phyloP scores from a whole-genome alignment of 2,888 invertebrate species.

The Epinotia demarniana region DNA sequence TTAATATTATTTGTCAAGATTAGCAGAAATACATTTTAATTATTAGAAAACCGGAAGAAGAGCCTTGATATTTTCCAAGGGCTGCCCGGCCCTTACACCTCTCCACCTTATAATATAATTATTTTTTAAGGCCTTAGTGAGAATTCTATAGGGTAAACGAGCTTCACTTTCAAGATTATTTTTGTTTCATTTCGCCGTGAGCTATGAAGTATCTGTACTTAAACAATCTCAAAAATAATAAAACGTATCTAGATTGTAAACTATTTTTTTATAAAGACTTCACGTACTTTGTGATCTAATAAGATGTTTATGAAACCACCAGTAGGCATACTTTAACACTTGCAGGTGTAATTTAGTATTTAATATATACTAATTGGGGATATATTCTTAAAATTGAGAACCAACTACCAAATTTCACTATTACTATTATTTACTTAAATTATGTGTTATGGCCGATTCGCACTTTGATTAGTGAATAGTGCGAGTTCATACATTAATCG shows the following conservation, averaged over 20 bases:
- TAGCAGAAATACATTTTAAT: conserved; percentile 34
- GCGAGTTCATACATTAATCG: too few species aligned
- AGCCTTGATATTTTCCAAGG: conserved; percentile 9
- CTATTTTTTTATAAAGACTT: background rate
- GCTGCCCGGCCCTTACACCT: conserved; percentile 21
- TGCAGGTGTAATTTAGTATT: too few species aligned
- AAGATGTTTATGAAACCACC: too few species aligned
- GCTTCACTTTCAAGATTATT: conserved; percentile 22
- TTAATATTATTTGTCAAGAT: background rate
- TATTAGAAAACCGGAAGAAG: conserved; percentile 14
- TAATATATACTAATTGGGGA: too few species aligned
- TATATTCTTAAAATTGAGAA: too few species aligned
- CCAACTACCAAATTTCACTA: too few species aligned
- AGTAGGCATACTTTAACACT: background rate
- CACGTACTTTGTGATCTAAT: background rate
- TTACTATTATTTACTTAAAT: too few species aligned
- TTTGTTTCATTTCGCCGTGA: conserved; percentile 10
- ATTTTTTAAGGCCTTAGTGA: conserved; percentile 25
- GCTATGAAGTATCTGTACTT: background rate
- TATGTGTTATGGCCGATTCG: too few species aligned
- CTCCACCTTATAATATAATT: conserved; percentile 27
- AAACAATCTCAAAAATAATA: background rate
- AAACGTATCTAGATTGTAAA: background rate
- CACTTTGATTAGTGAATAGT: too few species aligned
- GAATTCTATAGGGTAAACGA: conserved; percentile 31